These are phyloP conservation scores for Chaetops frenatus DNA, from an alignment of 2,113 vertebrate species.

Conservation along the genomic window DNA sequence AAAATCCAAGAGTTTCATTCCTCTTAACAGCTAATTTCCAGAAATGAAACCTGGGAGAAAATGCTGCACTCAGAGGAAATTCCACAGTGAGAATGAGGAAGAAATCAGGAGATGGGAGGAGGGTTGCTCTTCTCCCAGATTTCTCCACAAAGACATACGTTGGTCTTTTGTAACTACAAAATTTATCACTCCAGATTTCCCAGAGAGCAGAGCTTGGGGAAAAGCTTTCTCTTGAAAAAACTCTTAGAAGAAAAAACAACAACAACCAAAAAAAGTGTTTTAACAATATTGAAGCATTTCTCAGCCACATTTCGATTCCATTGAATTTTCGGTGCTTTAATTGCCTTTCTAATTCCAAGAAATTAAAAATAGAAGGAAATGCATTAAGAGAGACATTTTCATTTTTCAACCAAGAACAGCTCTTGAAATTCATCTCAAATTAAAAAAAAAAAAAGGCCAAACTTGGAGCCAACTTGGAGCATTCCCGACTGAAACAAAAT, in stretches of 20 bases:
- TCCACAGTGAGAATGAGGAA: background rate
- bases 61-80: background rate
- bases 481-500: background rate
- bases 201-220: background rate
- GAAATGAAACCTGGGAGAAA: background rate
- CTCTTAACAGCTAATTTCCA: background rate
- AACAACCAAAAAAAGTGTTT: background rate
- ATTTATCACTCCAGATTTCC: background rate
- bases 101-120: background rate
- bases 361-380: conserved; percentile 16
- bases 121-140: background rate
- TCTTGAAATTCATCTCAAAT: background rate
- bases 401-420: background rate
- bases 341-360: background rate
- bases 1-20: background rate
- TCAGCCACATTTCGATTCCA: background rate
- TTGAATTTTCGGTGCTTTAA: background rate
- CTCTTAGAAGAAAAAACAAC: background rate
- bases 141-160: background rate
- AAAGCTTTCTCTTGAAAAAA: background rate
- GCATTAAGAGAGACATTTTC: background rate
- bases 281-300: background rate
- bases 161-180: background rate
- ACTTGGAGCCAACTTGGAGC: background rate
- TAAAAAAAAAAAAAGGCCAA: background rate